phyloP scores from a whole-genome alignment of 2,797 vertebrate species.

The Micromesistius poutassou region DNA sequence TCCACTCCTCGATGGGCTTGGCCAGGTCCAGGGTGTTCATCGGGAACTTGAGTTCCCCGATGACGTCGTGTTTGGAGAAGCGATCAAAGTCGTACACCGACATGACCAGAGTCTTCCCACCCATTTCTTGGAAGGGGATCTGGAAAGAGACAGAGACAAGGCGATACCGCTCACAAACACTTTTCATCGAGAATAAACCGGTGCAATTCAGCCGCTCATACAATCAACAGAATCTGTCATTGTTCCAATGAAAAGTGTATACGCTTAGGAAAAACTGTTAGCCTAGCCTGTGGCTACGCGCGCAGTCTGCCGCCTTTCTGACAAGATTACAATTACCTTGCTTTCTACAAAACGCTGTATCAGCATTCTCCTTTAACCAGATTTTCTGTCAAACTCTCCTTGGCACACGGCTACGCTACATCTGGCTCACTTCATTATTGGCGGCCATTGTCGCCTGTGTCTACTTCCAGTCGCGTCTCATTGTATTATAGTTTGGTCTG shows the following conservation, averaged over 20 bases:
- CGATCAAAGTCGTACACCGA: slow-evolving; percentile 96
- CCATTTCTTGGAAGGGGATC: slow-evolving; percentile 95
- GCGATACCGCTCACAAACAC: no score
- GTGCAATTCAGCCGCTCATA: no score
- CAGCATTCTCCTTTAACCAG: slow-evolving; percentile 56
- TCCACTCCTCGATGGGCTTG: slow-evolving; percentile 94
- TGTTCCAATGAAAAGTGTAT: no score
- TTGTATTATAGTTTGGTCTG: not conserved
- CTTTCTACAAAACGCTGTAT: not conserved
- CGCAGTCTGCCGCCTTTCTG: not conserved
- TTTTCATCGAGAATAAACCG: no score
- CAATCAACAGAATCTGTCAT: no score
- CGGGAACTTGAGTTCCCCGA: slow-evolving; percentile 90
- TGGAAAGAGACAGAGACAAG: slow-evolving; percentile 40
- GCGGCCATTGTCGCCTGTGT: no score
- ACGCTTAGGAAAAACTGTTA: not conserved
- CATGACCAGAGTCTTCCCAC: slow-evolving; percentile 94
- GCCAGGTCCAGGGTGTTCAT: slow-evolving; percentile 96
- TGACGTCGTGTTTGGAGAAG: slow-evolving; percentile 97
- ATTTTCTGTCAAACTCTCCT: slow-evolving; percentile 54
- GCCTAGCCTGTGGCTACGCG: not conserved
- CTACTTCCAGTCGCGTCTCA: not conserved
- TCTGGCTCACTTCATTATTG: slow-evolving; percentile 10
- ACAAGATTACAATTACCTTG: not conserved
- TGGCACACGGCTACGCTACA: slow-evolving; percentile 32